These are phyloP conservation scores for Thamnaconus septentrionalis DNA, from an alignment of 2,113 vertebrate species.

Conservation along the genomic window DNA sequence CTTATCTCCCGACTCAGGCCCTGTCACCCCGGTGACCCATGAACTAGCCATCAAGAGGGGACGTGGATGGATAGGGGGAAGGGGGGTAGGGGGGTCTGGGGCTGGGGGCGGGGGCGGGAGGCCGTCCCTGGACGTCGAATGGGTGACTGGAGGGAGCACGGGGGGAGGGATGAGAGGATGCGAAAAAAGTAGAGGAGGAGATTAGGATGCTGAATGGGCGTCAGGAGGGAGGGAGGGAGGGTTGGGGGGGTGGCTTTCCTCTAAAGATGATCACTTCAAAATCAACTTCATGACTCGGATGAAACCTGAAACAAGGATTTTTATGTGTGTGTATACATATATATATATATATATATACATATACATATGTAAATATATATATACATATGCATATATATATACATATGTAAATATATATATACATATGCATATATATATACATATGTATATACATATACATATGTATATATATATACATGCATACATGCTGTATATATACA, in stretches of 20 bases:
- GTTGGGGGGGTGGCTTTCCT: background rate
- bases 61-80: background rate
- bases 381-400: too few relatives aligned
- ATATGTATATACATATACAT: too few relatives aligned
- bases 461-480: too few relatives aligned
- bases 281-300: too few relatives aligned
- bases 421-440: too few relatives aligned
- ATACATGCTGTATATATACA: too few relatives aligned
- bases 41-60: conserved; percentile 59
- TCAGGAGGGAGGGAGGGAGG: background rate
- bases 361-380: too few relatives aligned
- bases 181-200: background rate
- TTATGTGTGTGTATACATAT: too few relatives aligned
- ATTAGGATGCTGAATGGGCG: conserved; percentile 14
- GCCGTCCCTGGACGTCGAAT: conserved; percentile 13
- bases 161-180: conserved; percentile 3
- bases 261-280: background rate
- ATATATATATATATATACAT: too few relatives aligned
- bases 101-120: conserved; percentile 1
- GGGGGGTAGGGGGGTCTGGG: conserved; percentile 13
- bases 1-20: conserved; percentile 77
- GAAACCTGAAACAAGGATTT: too few relatives aligned
- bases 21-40: conserved; percentile 70
- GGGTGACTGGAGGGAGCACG: conserved; percentile 15
- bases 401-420: too few relatives aligned